Conservation (phyloP, 2,797 vertebrate species). For the Ctenopoma kingsleyae region DNA sequence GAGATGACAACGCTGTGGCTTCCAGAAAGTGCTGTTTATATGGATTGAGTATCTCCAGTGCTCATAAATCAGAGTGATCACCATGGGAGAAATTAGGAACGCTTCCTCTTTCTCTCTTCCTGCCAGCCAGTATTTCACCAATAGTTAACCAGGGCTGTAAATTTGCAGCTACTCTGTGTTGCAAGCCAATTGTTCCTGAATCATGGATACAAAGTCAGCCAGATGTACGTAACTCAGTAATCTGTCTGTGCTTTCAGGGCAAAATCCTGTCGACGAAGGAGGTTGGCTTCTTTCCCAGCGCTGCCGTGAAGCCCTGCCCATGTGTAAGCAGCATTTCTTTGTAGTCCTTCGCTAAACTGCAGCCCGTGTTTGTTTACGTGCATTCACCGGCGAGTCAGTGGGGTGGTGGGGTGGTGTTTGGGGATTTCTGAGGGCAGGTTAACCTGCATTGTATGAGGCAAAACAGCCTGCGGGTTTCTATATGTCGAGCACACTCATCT, state of each 20-base stretch:
- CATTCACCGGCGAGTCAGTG: neutral
- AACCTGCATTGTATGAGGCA: constrained; percentile 9
- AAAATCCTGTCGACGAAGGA: constrained; percentile 92
- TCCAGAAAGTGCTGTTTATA: constrained; percentile 25
- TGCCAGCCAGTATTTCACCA: constrained; percentile 59
- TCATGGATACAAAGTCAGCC: constrained; percentile 69
- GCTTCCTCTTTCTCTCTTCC: constrained; percentile 45
- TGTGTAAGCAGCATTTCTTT: constrained; percentile 89
- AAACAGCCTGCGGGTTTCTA: constrained; percentile 26
- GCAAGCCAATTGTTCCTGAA: constrained; percentile 78
- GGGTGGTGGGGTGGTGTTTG: neutral
- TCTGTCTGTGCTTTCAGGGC: constrained; percentile 88
- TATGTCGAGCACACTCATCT: constrained; percentile 16
- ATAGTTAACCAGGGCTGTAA: constrained; percentile 71
- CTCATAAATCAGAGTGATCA: constrained; percentile 55
- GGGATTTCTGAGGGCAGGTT: neutral
- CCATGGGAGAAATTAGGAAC: constrained; percentile 65
- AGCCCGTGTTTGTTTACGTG: neutral
- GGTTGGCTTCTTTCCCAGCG: constrained; percentile 96
- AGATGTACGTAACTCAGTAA: constrained; percentile 74
- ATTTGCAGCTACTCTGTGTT: constrained; percentile 59
- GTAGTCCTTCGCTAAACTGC: constrained; percentile 14
- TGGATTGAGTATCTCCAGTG: constrained; percentile 23
- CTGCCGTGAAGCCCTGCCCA: constrained; percentile 94
- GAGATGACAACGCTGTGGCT: neutral